phyloP scores from a whole-genome alignment of 1,140 invertebrate genomes.

The Drosophila chauvacae region DNA sequence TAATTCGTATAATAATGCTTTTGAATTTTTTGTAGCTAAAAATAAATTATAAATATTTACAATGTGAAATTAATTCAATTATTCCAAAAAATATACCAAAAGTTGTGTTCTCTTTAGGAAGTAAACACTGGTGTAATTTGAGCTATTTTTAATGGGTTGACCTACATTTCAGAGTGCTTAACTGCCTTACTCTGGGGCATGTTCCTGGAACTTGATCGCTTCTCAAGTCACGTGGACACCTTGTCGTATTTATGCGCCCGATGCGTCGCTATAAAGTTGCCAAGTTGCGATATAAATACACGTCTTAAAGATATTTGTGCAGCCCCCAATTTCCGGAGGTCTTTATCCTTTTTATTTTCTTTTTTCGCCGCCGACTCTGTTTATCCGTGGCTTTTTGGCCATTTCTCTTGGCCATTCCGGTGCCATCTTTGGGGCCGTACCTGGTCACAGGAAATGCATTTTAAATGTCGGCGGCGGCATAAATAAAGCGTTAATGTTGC shows the following conservation, averaged over 20 bases:
- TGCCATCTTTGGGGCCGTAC: conserved; percentile 32
- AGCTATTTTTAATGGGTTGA: background rate
- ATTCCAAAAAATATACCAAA: background rate
- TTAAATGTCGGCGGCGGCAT: conserved; percentile 74
- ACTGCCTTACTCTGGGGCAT: background rate
- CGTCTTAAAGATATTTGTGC: conserved; percentile 62
- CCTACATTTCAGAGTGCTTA: conserved; percentile 2
- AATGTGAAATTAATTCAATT: background rate
- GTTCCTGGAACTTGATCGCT: background rate
- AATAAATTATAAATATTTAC: background rate
- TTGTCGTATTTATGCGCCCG: conserved; percentile 63
- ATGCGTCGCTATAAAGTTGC: conserved; percentile 59
- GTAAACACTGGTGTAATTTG: too few species aligned
- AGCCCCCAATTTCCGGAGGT: background rate
- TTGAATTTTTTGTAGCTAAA: too few species aligned
- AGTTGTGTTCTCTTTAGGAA: too few species aligned
- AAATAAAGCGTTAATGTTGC: conserved; percentile 79
- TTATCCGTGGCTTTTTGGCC: conserved; percentile 31
- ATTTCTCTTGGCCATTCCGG: conserved; percentile 32
- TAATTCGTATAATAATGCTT: too few species aligned
- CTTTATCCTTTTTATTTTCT: conserved; percentile 7
- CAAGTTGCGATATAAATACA: conserved; percentile 66
- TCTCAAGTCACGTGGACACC: conserved; percentile 33
- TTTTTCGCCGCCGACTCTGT: background rate
- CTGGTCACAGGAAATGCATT: conserved; percentile 71